Evolutionary conservation across 1,140 invertebrate genomes (phyloP), one percentile per base, ranked within the genome.

Genomic region (Drosophila gunungcola): DNA sequence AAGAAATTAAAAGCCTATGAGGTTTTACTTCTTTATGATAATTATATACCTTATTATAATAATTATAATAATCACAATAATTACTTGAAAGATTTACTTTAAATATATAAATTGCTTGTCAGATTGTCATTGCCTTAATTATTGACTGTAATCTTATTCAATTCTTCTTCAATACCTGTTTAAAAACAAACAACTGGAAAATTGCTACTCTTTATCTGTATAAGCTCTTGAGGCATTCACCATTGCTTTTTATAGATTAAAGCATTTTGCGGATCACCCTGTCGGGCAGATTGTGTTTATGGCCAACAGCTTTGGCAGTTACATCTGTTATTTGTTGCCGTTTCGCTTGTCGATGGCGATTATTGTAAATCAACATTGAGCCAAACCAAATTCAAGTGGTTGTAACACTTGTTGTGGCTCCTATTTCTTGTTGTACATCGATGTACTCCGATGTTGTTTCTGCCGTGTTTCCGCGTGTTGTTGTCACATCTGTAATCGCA

Each of bases 351-450:
- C 73, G 61, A 64, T 67, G 39, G 75, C 68, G 72, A 81, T 81
- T 81, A 78, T 74, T 64, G 56, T 77, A 77, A 85, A 85, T 85
- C 79, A 85, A 77, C 56, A 63, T 72, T 49, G 70, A 51, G 73
- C 27, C 63, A 39, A 13, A 46, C 41, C 49, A 41, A 27, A 78
- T 58, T 52, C 41, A 39, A 75, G 49, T 80, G 62, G 25, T 38
- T 45, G 64, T 46, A 42, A 27, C 60, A 70, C 49, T 68, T 65
- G 34, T 46, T 68, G 53, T 53, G 61, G 61, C 56, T 34, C 27
- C 34, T 32, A 49, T 62, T 25, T 41, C 16, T 27, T 11, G n/a
- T 52, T 12, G 49, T 41, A 52, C 39, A 43, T 4, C 16, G 16
- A 21, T 21, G 16, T 21, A 21, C 16, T 1, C 13, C n/a, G 16